Conservation (phyloP, 2,113 vertebrate species). For the Trematomus loennbergii region DNA sequence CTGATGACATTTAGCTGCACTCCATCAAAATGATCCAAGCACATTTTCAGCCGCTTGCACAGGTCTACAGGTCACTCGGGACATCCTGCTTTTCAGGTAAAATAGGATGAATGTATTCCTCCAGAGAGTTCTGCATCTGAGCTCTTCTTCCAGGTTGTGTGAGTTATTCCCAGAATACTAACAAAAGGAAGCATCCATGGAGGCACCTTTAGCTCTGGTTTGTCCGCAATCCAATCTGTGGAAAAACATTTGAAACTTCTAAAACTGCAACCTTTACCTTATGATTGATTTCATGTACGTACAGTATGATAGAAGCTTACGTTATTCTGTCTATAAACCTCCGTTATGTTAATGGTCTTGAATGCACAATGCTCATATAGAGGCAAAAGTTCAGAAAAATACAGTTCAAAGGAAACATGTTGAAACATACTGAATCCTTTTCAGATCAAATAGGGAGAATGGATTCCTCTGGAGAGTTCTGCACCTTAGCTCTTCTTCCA, state of each 20-base stretch:
- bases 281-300: too few species aligned
- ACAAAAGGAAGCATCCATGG: too few species aligned
- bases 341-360: too few species aligned
- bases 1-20: slow-evolving; percentile 32
- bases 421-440: slow-evolving; percentile 8
- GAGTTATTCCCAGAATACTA: background rate
- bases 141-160: slow-evolving; percentile 1
- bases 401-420: background rate
- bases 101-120: background rate
- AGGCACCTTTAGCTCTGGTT: too few species aligned
- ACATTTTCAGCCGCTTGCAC: background rate
- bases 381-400: too few species aligned
- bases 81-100: slow-evolving; percentile 26
- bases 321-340: too few species aligned
- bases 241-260: too few species aligned
- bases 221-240: too few species aligned
- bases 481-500: slow-evolving; percentile 10
- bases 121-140: slow-evolving; percentile 5
- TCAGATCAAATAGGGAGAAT: slow-evolving; percentile 5
- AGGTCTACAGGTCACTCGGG: slow-evolving; percentile 5
- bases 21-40: slow-evolving; percentile 18
- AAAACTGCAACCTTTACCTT: too few species aligned
- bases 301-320: too few species aligned
- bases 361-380: too few species aligned
- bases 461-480: slow-evolving; percentile 20